A percentile compares a stretch with the other conserved stretches of the same genome.
phyloP scores from a whole-genome alignment of 1,140 invertebrate species.

The Drosophila sp. region DNA sequence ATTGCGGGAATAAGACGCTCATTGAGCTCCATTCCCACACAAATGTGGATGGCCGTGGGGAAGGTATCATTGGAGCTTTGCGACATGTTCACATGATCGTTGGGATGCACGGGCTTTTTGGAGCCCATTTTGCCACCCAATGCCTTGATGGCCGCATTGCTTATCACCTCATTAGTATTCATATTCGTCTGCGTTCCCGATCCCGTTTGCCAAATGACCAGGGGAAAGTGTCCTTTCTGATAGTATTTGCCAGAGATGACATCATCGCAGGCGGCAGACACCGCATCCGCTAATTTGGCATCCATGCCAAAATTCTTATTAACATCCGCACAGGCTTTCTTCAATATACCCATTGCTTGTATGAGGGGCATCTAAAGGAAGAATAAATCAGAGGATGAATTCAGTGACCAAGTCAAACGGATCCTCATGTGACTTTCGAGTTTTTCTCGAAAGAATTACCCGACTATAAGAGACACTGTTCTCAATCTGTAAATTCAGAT shows the following conservation, averaged over 20 bases:
- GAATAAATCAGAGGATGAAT: neutral
- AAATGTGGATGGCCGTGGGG: conserved; percentile 99
- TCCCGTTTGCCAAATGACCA: conserved; percentile 99
- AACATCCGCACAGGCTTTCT: conserved; percentile 98
- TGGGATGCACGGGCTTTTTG: conserved; percentile 98
- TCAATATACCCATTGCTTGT: conserved; percentile 97
- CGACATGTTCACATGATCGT: conserved; percentile 99
- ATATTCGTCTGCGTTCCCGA: conserved; percentile 99
- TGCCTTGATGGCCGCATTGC: conserved; percentile 97
- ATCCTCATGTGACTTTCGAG: too few relatives aligned
- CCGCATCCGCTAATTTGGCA: conserved; percentile 93
- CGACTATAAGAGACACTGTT: too few relatives aligned
- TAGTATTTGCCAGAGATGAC: conserved; percentile 97
- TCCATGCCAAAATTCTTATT: conserved; percentile 98
- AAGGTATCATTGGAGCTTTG: conserved; percentile 99
- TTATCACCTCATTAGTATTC: conserved; percentile 99
- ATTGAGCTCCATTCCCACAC: conserved; percentile 96
- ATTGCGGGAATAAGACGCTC: conserved; percentile 93
- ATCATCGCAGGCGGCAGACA: conserved; percentile 96
- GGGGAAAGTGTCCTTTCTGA: conserved; percentile 95
- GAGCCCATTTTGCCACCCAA: conserved; percentile 96
- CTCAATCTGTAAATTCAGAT: too few relatives aligned
- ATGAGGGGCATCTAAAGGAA: conserved; percentile 92
- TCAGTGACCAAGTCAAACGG: too few relatives aligned
- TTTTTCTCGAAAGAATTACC: too few relatives aligned